Base-by-base conservation (phyloP, 2,888 invertebrate species). In the Steinernema hermaphroditum region DNA sequence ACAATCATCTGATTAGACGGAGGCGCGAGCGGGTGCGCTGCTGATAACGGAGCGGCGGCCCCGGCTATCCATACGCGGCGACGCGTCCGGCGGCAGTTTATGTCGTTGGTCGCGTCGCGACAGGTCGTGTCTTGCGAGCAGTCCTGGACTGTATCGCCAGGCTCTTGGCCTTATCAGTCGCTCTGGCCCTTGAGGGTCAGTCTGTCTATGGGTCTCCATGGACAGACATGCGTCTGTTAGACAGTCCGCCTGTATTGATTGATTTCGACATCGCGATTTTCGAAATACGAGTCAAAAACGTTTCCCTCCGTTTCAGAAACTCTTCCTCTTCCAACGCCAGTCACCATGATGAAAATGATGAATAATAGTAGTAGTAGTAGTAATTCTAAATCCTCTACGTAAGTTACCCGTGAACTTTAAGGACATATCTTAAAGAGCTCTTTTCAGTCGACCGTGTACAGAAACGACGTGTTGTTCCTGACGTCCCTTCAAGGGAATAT, bases 391-490 rank as follows among this genome's bases (percentile, higher is more conserved):
- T 27, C 19, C 4, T 19, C 54, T 4, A 19, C 54, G 54, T 54
- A 54, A 54, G 54, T 54, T 54, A 19, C 54, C 22, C 27, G 12
- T 27, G 12, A 16, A 4, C 27, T 27, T 27, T 12, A 54, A 19
- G 9, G 6, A 9, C 24, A 12, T 19, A 6, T 54, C 54, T 54
- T 24, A 37, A 37, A 54, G 4, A 6, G 12, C 54, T 27, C 9
- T 27, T 54, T 54, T 54, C 54, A 54, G 54, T 54, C 54, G 54
- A 54, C 54, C 27, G 54, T 54, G 74, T 72, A 71, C 79, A 44
- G 70, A 74, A 71, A 71, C 74, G 74, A 72, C 71, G 79, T 79
- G 79, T 43, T 81, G 79, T 72, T 76, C 74, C 75, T 79, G 79
- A 79, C 79, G 74, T 73, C 80, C 74, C 80, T 74, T 71, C 74